Evolutionary conservation across 2,888 invertebrate genomes (phyloP), one percentile per base, ranked within the genome.

Genomic region (Euzophera pinguis): DNA sequence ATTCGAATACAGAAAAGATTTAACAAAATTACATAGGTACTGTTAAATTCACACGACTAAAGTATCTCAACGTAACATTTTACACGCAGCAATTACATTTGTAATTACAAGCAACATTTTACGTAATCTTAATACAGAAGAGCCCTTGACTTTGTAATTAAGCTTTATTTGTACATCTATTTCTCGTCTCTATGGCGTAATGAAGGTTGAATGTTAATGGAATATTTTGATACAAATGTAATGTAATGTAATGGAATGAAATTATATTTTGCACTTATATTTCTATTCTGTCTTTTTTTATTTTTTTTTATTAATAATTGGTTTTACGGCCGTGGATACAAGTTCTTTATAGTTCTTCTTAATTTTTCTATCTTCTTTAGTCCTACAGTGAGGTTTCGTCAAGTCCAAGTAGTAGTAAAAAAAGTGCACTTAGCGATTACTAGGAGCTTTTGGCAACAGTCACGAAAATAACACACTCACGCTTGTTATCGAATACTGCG

Each of bases 101-200:
- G 63, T 67, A 67, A 69, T 69, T 67, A 67, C 66, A 64, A 59
- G 55, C 57, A 59, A 55, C 56, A 48, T 52, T 54, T 52, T 47
- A 37, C 10, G 60, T 58, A 60, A 58, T 60, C 56, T 58, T 50
- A 27, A 51, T 35, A 17, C n/a, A 12, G 35, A 41, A 12, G 35
- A 41, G 41, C 13, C 50, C 41, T 42, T 42, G 42, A 42, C 42
- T 50, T 34, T 17, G 34, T 34, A 50, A 50, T 50, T 41, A 42
- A 50, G 50, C 16, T 50, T 50, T 50, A 42, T 50, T 42, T 50
- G 50, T 42, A 42, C 42, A 50, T 42, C 48, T 38, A 49, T 49
- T 49, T 38, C 16, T 14, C 22, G 48, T 38, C 35, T n/a, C 38
- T 17, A 22, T 14, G 35, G 17, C 38, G 29, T 29, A 49, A 49